Percentiles rank a stretch among this genome's conserved stretches.
phyloP scores from a whole-genome alignment of 2,888 invertebrate genomes.

The Anthrax anthrax region DNA sequence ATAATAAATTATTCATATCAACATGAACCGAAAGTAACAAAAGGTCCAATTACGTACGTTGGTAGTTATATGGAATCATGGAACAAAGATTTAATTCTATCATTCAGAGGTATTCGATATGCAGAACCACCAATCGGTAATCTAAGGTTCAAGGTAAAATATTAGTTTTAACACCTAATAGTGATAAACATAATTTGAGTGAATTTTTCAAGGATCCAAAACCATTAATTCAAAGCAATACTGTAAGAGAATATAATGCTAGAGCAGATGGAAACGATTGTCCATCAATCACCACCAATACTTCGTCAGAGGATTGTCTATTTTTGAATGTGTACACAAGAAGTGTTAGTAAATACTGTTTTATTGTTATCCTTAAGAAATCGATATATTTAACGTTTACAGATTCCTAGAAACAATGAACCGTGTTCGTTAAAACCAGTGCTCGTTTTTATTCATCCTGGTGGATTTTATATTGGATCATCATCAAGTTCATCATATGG shows the following conservation, averaged over 20 bases:
- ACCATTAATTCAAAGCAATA: neutral
- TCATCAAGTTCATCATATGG: constrained; percentile 29
- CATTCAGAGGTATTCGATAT: constrained; percentile 24
- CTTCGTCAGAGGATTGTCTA: constrained; percentile 39
- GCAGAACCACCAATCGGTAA: constrained; percentile 34
- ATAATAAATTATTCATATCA: neutral
- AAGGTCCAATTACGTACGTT: neutral
- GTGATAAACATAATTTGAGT: neutral
- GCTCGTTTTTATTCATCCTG: constrained; percentile 47
- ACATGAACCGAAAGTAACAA: neutral
- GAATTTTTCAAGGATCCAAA: constrained; percentile 1
- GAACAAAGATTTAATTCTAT: constrained; percentile 17
- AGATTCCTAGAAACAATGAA: neutral
- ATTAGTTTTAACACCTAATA: neutral
- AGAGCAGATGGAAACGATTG: constrained; percentile 38
- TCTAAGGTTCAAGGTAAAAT: constrained; percentile 19
- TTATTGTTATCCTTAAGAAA: neutral
- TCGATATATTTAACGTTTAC: neutral
- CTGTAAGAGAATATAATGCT: constrained; percentile 23
- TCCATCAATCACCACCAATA: constrained; percentile 27
- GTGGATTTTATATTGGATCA: constrained; percentile 42
- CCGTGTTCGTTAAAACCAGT: constrained; percentile 43
- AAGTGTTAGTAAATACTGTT: constrained; percentile 8
- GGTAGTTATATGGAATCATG: constrained; percentile 7
- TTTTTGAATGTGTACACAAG: constrained; percentile 39